Base-by-base conservation (phyloP, 2,797 vertebrate genomes). In the Siniperca undulata region DNA sequence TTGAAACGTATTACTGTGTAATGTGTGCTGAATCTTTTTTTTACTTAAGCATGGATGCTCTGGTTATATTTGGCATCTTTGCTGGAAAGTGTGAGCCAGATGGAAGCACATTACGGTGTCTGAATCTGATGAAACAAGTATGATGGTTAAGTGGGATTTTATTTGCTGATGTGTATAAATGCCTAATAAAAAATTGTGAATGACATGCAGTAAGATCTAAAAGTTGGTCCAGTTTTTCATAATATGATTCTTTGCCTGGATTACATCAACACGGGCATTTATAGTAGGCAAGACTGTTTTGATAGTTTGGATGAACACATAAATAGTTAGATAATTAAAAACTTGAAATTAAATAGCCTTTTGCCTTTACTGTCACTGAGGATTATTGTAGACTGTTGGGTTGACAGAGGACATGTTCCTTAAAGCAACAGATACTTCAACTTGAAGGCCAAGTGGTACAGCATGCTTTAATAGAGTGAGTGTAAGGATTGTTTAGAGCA, bases 21-120 rank as follows among this genome's bases (percentile, higher is more conserved):
- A 90, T 88, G 81, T 90, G 90, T 89, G 89, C 88, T 71, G 90
- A 90, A 88, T 91, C 80, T 90, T 36, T 89, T 91, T 87, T 91
- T 89, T 82, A 84, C 83, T 92, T 71, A 65, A 93, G 84, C 87
- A 84, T 86, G 88, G 89, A 88, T 84, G 88, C 91, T 91, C 86
- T 87, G 89, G 88, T 92, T 92, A 91, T 91, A 92, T 92, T 93
- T 92, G 93, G 89, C 90, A 87, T 92, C 84, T 92, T 93, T 92
- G 83, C 86, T 89, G 79, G 77, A 90, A 90, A 79, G 90, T 90
- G 87, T 80, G 84, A 94, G 92, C 92, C 93, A 95, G 94, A 95
- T 94, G 92, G 91, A 95, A 88, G 82, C 83, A 86, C 86, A 88
- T 86, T 90, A 92, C 90, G 88, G 71, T 81, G 88, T 93, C 89